Evolutionary conservation across 1,140 invertebrate species (phyloP).

Genomic region (Tyrophagus putrescentiae): DNA sequence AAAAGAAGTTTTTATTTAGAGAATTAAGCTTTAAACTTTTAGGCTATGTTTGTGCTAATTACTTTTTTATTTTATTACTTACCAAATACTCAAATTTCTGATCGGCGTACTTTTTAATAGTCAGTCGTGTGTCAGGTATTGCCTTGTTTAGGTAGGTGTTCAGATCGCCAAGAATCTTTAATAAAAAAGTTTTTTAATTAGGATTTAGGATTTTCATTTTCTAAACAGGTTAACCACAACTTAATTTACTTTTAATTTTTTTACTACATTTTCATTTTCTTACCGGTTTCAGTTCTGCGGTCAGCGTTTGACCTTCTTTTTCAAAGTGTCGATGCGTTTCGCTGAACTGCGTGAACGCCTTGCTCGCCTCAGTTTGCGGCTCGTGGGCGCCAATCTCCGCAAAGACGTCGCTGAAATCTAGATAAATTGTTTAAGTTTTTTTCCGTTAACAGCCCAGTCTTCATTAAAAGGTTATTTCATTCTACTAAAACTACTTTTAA

Average conservation of each 20-base stretch:
- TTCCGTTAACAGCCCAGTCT: constrained; percentile 12
- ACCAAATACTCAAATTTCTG: constrained; percentile 91
- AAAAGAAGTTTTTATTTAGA: not conserved
- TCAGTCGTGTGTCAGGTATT: constrained; percentile 91
- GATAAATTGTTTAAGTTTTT: constrained; percentile 33
- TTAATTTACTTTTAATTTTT: too few species aligned
- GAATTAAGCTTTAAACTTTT: not conserved
- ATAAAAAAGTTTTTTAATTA: constrained; percentile 23
- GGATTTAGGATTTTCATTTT: not conserved
- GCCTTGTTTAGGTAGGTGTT: constrained; percentile 93
- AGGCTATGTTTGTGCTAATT: not conserved
- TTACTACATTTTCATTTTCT: constrained; percentile 30
- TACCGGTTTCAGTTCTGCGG: constrained; percentile 81
- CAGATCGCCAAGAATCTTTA: constrained; percentile 71
- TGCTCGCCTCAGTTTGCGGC: constrained; percentile 80
- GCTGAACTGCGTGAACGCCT: constrained; percentile 87
- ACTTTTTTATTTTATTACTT: constrained; percentile 48
- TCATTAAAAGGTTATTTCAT: constrained; percentile 21
- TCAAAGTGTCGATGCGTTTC: constrained; percentile 86
- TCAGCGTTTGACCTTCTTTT: constrained; percentile 71
- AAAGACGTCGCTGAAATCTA: constrained; percentile 85
- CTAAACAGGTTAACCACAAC: not conserved
- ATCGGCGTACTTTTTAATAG: constrained; percentile 92
- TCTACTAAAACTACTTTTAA: not conserved
- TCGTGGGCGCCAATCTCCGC: constrained; percentile 83